Evolutionary conservation across 2,113 vertebrate species (phyloP).

Genomic region (Microtus oregoni): DNA sequence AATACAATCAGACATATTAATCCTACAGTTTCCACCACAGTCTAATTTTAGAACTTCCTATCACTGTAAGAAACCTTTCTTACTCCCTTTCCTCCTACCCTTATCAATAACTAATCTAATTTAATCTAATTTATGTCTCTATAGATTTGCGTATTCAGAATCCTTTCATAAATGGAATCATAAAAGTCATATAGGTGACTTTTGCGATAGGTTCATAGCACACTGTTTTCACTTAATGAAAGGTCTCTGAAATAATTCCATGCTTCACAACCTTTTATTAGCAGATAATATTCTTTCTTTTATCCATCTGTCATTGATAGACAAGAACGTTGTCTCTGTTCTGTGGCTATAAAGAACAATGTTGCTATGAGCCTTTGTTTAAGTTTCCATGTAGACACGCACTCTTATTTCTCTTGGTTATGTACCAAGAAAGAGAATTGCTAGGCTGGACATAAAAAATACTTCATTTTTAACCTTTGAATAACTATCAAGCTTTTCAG

Average conservation of each 20-base stretch:
- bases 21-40: background rate
- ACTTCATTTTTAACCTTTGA: background rate
- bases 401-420: constrained; percentile 28
- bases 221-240: background rate
- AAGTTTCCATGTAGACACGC: background rate
- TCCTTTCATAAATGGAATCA: background rate
- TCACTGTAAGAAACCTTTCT: background rate
- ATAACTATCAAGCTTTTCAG: background rate
- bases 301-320: background rate
- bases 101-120: background rate
- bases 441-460: background rate
- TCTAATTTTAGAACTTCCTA: constrained; percentile 6
- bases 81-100: background rate
- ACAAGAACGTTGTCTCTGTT: background rate
- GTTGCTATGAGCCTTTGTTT: background rate
- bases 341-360: background rate
- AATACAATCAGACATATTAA: background rate
- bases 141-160: background rate
- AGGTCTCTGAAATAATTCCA: background rate
- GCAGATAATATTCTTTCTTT: background rate
- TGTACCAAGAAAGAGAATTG: background rate
- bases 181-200: background rate
- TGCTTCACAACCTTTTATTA: background rate
- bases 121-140: background rate
- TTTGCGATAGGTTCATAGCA: background rate